Percentiles rank a stretch among this genome's conserved stretches.
Conservation (phyloP, 2,113 vertebrate species). For the Morone saxatilis region DNA sequence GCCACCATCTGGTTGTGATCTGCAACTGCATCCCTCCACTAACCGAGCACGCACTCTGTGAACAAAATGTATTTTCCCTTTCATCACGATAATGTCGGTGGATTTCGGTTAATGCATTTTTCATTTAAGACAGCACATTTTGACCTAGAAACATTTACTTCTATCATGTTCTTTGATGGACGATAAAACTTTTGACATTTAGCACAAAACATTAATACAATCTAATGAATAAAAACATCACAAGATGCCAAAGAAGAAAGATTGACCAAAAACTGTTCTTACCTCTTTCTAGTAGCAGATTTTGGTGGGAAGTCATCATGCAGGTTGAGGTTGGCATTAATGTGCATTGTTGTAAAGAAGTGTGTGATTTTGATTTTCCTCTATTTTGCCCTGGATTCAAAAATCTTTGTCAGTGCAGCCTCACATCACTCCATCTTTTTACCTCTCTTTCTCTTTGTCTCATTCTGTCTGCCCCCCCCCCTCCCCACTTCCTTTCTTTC, state of each 20-base stretch:
- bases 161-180: neutral
- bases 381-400: too few relatives aligned
- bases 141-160: neutral
- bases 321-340: neutral
- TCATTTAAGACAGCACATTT: neutral
- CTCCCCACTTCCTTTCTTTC: neutral
- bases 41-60: neutral
- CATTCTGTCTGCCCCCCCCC: neutral
- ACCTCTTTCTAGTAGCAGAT: neutral
- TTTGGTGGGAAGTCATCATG: neutral
- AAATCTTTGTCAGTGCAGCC: neutral
- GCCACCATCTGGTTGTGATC: constrained; percentile 51
- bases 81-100: neutral
- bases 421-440: neutral
- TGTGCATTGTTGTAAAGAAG: neutral
- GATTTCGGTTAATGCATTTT: neutral
- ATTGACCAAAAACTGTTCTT: neutral
- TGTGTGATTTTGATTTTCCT: neutral
- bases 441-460: neutral
- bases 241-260: neutral
- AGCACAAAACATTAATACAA: neutral
- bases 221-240: neutral
- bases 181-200: neutral
- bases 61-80: neutral
- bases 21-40: constrained; percentile 47